phyloP scores from a whole-genome alignment of 2,113 vertebrate genomes.

The Brachyhypopomus gauderio region DNA sequence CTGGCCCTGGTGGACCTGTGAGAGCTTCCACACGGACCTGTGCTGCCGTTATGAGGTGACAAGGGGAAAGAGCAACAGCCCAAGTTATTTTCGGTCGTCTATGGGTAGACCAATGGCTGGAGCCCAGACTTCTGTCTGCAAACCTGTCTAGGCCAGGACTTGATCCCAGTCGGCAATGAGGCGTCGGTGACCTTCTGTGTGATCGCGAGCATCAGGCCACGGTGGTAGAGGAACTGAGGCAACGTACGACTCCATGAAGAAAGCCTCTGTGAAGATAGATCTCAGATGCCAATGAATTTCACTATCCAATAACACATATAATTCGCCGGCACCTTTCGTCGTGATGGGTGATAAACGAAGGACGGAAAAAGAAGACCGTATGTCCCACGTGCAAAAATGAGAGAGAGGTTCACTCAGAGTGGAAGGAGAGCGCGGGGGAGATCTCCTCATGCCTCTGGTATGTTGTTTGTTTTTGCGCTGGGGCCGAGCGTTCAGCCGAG shows the following conservation, averaged over 20 bases:
- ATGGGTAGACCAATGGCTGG: conserved; percentile 46
- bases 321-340: background rate
- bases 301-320: background rate
- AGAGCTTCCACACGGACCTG: background rate
- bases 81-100: conserved; percentile 45
- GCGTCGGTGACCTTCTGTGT: background rate
- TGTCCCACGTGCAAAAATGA: conserved; percentile 9
- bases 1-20: background rate
- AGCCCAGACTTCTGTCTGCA: conserved; percentile 45
- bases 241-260: background rate
- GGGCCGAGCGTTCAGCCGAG: conserved; percentile 61
- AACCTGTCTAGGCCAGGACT: conserved; percentile 56
- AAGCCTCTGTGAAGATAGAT: background rate
- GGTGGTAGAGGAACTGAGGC: background rate
- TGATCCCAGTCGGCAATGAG: background rate
- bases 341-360: background rate
- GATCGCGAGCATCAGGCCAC: background rate
- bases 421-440: conserved; percentile 50
- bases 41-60: conserved; percentile 18
- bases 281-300: background rate
- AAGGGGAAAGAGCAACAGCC: conserved; percentile 19
- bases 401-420: conserved; percentile 23
- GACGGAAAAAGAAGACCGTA: background rate
- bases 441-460: conserved; percentile 58
- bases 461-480: conserved; percentile 72